Evolutionary conservation across 2,797 vertebrate species (phyloP), one percentile per base, ranked within the genome.

Genomic region (Melanotaenia pygmaea): DNA sequence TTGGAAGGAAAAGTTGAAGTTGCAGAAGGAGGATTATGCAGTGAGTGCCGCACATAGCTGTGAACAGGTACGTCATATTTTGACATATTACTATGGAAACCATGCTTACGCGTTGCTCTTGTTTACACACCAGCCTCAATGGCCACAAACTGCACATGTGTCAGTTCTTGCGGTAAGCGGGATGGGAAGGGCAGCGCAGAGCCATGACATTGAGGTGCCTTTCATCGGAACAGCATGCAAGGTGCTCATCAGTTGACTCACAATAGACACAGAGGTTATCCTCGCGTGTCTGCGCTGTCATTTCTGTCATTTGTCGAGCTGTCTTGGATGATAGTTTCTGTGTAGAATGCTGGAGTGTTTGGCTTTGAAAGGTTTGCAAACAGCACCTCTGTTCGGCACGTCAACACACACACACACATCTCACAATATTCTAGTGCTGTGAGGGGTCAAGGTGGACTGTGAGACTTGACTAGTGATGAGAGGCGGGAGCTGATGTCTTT

Each of bases 161-260:
- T 74, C 67, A 72, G 66, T 60, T 67, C 34, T 34, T 40, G 76
- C 64, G 64, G 72, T 57, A 59, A 45, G 70, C 56, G 16, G 76
- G 67, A 76, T 24, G 74, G 79, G 80, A 74, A 81, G 83, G 80
- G 80, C 72, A 68, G 74, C 64, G 64, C 61, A 12, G 72, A 81
- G 83, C 79, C 62, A 63, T 91, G 91, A 91, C 91, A 92, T 91
- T 91, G 90, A 91, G 74, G 75, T 76, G 88, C 35, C 76, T 85
- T 83, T 72, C 67, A 58, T 66, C 59, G 30, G 73, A 67, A 59
- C 40, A 61, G 50, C 70, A 43, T 68, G 59, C 67, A 35, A 30
- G 65, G 37, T 78, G 38, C 59, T 74, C 35, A 37, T 58, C 63
- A 37, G 64, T 35, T 59, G 32, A 22, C 72, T 51, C 60, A 8